Evolutionary conservation across 2,113 vertebrate species (phyloP).

Genomic region (Prochilodus magdalenae): DNA sequence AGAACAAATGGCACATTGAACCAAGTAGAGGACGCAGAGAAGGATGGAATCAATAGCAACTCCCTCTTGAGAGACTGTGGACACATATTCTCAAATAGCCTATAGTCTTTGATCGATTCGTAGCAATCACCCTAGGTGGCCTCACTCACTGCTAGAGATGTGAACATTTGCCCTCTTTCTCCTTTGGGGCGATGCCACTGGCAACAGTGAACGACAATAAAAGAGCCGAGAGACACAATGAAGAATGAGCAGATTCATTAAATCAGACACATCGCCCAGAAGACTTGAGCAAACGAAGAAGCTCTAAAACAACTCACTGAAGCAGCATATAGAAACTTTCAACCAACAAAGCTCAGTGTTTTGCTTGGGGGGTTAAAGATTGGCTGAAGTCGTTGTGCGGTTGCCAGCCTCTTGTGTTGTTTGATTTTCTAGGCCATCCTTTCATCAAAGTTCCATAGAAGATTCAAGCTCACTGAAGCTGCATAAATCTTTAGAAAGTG

Average conservation of each 20-base stretch:
- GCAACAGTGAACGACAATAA: neutral
- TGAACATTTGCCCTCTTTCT: neutral
- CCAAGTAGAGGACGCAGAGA: neutral
- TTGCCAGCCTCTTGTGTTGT: conserved; percentile 40
- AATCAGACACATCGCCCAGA: neutral
- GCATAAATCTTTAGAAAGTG: neutral
- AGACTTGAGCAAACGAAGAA: conserved; percentile 12
- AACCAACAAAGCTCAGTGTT: conserved; percentile 29
- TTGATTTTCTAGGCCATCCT: conserved; percentile 26
- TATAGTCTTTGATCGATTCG: conserved; percentile 18
- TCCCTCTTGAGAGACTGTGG: neutral
- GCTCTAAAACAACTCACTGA: conserved; percentile 19
- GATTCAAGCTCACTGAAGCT: neutral
- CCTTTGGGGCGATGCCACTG: neutral
- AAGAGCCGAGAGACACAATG: conserved; percentile 7
- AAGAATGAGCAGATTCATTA: conserved; percentile 19
- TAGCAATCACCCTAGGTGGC: neutral
- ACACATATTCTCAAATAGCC: conserved; percentile 25
- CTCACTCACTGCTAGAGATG: neutral
- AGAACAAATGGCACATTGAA: conserved; percentile 24
- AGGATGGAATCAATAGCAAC: conserved; percentile 10
- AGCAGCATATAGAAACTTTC: conserved; percentile 29
- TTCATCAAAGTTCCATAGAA: neutral
- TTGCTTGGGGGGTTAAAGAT: neutral
- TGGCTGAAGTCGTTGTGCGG: neutral